Conservation (phyloP, 2,888 invertebrate genomes). For the Tiphia femorata region DNA sequence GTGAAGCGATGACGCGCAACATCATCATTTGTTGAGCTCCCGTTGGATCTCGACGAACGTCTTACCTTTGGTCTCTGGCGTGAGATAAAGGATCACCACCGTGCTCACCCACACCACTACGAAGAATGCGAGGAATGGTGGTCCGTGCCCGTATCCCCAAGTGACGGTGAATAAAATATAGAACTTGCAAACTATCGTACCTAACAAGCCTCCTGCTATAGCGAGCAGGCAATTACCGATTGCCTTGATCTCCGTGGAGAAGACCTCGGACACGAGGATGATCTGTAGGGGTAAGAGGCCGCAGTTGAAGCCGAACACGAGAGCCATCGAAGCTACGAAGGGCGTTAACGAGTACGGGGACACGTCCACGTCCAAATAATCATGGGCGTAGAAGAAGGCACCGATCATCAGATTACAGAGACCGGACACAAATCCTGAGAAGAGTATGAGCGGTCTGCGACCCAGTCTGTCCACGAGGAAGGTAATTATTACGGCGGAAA, state of each 20-base stretch:
- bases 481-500: slow-evolving; percentile 57
- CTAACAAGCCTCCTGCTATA: slow-evolving; percentile 32
- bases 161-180: slow-evolving; percentile 45
- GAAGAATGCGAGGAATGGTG: slow-evolving; percentile 44
- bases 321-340: slow-evolving; percentile 38
- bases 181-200: slow-evolving; percentile 34
- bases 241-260: slow-evolving; percentile 50
- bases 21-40: slow-evolving; percentile 27
- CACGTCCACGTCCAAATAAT: slow-evolving; percentile 38
- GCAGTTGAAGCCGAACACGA: slow-evolving; percentile 46
- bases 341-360: slow-evolving; percentile 31
- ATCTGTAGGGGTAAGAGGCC: slow-evolving; percentile 43
- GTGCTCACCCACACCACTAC: slow-evolving; percentile 32
- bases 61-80: slow-evolving; percentile 57
- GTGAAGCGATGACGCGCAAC: too few relatives aligned
- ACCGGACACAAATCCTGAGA: slow-evolving; percentile 53
- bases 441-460: slow-evolving; percentile 66
- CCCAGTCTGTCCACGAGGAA: slow-evolving; percentile 68
- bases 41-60: slow-evolving; percentile 51
- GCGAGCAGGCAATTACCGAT: slow-evolving; percentile 37
- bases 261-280: slow-evolving; percentile 49
- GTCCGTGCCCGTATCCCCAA: slow-evolving; percentile 45
- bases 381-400: slow-evolving; percentile 42
- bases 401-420: slow-evolving; percentile 45
- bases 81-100: slow-evolving; percentile 24